A percentile compares a stretch with the other conserved stretches of the same genome.
Evolutionary conservation across 2,888 invertebrate genomes (phyloP).

Genomic region (Oscheius sp.): DNA sequence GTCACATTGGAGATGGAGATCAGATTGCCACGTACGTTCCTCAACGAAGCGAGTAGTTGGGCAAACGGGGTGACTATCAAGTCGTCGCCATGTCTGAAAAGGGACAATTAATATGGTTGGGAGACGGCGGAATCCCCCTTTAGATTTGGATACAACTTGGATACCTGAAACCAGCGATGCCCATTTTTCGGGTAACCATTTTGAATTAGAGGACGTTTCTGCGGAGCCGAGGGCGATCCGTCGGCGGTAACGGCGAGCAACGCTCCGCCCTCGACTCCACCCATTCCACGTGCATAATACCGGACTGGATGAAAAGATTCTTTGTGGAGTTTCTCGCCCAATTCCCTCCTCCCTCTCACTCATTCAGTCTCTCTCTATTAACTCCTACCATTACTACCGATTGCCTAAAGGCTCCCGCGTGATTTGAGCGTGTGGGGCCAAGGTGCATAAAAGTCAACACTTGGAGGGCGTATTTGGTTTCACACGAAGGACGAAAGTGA

Average conservation of each 20-base stretch:
- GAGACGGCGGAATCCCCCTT: neutral
- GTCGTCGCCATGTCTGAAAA: slow-evolving; percentile 93
- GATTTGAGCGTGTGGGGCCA: neutral
- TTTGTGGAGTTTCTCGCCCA: neutral
- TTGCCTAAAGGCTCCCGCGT: no score
- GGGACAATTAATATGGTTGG: neutral
- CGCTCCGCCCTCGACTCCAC: slow-evolving; percentile 15
- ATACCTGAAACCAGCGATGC: slow-evolving; percentile 43
- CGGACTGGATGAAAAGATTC: neutral
- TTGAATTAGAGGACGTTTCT: neutral
- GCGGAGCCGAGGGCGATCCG: slow-evolving; percentile 6
- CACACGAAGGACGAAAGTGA: neutral
- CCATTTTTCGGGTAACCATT: slow-evolving; percentile 35
- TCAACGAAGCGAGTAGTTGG: slow-evolving; percentile 97
- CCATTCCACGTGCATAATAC: slow-evolving; percentile 10
- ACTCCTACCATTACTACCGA: no score
- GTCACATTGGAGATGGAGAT: slow-evolving; percentile 87
- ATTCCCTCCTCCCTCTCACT: neutral
- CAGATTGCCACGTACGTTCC: slow-evolving; percentile 97
- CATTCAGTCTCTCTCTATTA: no score
- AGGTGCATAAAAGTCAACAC: slow-evolving; percentile 28
- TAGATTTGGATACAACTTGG: neutral
- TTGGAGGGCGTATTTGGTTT: slow-evolving; percentile 26
- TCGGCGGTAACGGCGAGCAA: slow-evolving; percentile 16
- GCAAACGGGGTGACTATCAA: slow-evolving; percentile 99